phyloP scores from a whole-genome alignment of 2,113 vertebrate species.

The Urocolius indicus region DNA sequence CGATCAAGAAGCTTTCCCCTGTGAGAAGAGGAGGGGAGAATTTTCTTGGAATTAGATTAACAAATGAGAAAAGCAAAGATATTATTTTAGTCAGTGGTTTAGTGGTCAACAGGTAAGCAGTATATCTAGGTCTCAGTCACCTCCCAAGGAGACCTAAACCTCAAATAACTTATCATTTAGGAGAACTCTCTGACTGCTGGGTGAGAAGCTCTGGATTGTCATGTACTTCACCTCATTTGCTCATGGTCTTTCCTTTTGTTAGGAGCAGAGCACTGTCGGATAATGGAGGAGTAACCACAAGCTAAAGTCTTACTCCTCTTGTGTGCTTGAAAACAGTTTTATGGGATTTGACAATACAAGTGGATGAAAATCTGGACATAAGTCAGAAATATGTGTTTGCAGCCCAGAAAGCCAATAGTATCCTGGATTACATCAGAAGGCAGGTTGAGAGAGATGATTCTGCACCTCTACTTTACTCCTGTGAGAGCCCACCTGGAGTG shows the following conservation, averaged over 20 bases:
- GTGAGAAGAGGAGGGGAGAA: not conserved
- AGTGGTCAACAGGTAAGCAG: not conserved
- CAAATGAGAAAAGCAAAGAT: not conserved
- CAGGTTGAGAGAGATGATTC: fast-evolving
- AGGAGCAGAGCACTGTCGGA: not conserved
- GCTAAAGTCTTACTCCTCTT: not conserved
- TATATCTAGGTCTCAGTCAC: not conserved
- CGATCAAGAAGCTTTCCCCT: not conserved
- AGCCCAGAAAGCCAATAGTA: fast-evolving
- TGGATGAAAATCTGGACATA: not conserved
- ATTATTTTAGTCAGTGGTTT: not conserved
- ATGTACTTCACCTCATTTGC: not conserved
- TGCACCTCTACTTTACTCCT: fast-evolving
- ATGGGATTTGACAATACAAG: not conserved
- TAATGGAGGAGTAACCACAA: not conserved
- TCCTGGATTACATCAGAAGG: not conserved
- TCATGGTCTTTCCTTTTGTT: not conserved
- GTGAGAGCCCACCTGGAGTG: fast-evolving
- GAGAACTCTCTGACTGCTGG: not conserved
- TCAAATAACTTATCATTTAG: not conserved
- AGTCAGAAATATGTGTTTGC: fast-evolving
- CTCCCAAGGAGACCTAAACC: not conserved
- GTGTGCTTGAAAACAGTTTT: not conserved
- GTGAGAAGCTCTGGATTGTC: not conserved
- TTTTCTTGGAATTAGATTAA: not conserved